A percentile compares a stretch with the other conserved stretches of the same genome.
These are phyloP conservation scores for Semaprochilodus insignis DNA, from an alignment of 2,797 vertebrate genomes.

Conservation along the genomic window DNA sequence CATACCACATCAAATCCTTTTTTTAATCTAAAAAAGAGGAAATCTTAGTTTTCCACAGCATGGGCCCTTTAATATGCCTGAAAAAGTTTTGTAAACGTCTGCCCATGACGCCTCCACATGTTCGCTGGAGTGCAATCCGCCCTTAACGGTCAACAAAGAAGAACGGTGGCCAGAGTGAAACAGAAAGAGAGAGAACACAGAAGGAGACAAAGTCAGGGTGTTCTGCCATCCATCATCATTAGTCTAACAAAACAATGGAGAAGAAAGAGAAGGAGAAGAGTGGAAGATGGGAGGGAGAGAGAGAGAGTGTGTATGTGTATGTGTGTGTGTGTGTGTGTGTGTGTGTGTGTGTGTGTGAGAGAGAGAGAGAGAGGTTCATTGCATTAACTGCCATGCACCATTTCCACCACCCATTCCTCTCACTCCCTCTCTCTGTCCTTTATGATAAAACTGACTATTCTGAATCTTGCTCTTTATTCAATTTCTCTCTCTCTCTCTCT, in stretches of 20 bases:
- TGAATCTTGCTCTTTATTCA: conserved; percentile 22
- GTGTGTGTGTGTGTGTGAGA: too few species aligned
- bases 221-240: conserved; percentile 14
- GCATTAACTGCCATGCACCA: conserved; percentile 30
- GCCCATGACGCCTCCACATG: too few species aligned
- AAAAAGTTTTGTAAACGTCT: too few species aligned
- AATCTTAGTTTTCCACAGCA: too few species aligned
- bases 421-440: not conserved
- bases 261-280: not conserved
- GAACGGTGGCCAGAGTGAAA: not conserved
- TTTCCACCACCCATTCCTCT: conserved; percentile 26
- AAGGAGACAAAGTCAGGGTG: not conserved
- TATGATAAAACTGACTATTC: not conserved
- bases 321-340: too few species aligned
- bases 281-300: not conserved
- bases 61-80: too few species aligned
- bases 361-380: conserved; percentile 17
- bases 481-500: not conserved
- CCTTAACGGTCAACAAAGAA: not conserved
- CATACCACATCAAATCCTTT: too few species aligned
- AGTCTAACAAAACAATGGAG: not conserved
- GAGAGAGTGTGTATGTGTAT: not conserved
- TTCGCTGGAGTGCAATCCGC: too few species aligned
- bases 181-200: not conserved
- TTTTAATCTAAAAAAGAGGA: too few species aligned